Conservation (phyloP, 2,888 invertebrate genomes). For the Dinocampus coccinellae region DNA sequence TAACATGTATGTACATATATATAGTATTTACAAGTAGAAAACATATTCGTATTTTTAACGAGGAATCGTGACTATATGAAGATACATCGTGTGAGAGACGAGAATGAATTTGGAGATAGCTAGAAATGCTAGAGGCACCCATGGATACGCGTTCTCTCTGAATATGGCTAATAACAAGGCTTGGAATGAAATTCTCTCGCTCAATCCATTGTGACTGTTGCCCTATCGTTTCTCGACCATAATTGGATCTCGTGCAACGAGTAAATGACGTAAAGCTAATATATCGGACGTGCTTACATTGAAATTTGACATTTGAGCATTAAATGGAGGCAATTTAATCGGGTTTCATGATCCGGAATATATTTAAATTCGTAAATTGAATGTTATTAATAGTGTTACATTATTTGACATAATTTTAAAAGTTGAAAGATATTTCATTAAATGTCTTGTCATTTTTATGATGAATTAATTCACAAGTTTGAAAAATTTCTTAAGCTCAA, state of each 20-base stretch:
- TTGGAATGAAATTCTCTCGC: conserved; percentile 23
- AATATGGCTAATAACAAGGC: conserved; percentile 65
- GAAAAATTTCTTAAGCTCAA: background rate
- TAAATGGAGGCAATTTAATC: conserved; percentile 64
- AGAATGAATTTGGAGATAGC: conserved; percentile 36
- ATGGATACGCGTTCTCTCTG: conserved; percentile 64
- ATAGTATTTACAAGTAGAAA: background rate
- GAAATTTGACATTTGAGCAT: conserved; percentile 63
- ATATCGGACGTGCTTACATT: conserved; percentile 66
- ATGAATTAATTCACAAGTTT: background rate
- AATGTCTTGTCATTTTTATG: background rate
- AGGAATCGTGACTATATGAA: conserved; percentile 29
- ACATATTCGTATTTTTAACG: conserved; percentile 27
- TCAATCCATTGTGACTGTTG: conserved; percentile 57
- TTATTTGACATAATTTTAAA: background rate
- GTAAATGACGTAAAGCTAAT: conserved; percentile 58
- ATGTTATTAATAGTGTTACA: background rate
- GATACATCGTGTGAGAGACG: conserved; percentile 20
- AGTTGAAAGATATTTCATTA: background rate
- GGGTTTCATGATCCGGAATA: too few relatives aligned
- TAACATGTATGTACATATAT: background rate
- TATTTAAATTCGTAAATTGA: background rate
- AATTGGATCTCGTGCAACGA: conserved; percentile 64
- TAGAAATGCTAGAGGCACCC: conserved; percentile 47
- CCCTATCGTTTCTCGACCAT: conserved; percentile 59